Evolutionary conservation across 2,888 invertebrate genomes (phyloP).

Genomic region (Pelosia muscerda): DNA sequence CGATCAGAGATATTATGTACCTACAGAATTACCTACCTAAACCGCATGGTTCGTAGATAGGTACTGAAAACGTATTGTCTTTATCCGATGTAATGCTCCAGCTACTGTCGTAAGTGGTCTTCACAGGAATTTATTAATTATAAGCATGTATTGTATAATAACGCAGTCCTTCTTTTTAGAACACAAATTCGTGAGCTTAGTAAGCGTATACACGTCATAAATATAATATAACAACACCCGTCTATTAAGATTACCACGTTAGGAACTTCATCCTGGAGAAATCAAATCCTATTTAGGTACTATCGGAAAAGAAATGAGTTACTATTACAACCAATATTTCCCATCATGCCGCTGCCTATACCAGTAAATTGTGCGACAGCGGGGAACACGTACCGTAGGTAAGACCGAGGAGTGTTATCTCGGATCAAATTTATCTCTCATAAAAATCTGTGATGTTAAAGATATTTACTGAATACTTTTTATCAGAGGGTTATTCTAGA

Average conservation of each 20-base stretch:
- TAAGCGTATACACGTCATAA: neutral
- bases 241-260: neutral
- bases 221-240: neutral
- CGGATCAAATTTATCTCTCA: constrained; percentile 11
- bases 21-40: neutral
- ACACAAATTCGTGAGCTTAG: neutral
- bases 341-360: constrained; percentile 5
- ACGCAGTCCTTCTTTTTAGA: neutral
- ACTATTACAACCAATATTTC: constrained; percentile 20
- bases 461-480: constrained; percentile 8
- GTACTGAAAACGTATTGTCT: neutral
- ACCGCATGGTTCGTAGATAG: no score
- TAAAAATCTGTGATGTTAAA: constrained; percentile 9
- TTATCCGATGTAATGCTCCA: neutral
- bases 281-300: neutral
- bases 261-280: neutral
- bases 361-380: neutral
- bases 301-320: constrained; percentile 12
- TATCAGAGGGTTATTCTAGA: neutral
- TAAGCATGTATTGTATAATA: no score
- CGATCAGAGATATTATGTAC: neutral
- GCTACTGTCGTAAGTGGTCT: neutral
- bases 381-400: constrained; percentile 5
- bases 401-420: constrained; percentile 9
- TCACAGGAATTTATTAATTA: no score